Evolutionary conservation across 92 coral and sea anemone species (phyloP).

Genomic region (Bergia puertoricense): DNA sequence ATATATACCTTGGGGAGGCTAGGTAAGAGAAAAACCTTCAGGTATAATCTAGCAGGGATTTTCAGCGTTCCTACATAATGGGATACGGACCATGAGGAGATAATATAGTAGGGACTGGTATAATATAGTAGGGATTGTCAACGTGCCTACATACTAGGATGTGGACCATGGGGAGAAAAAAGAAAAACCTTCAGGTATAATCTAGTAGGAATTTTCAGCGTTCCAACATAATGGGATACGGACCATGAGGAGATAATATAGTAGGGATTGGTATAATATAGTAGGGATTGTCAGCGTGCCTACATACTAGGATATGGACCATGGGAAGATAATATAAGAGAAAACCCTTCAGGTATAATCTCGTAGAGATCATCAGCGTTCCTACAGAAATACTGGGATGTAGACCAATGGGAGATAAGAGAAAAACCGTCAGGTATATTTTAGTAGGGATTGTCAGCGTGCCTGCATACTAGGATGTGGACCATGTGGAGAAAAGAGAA

Average conservation of each 20-base stretch:
- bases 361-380: not conserved
- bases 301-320: conserved; percentile 19
- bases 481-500: not conserved
- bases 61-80: not conserved
- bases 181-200: too few relatives aligned
- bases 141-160: not conserved
- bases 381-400: not conserved
- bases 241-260: too few relatives aligned
- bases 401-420: not conserved
- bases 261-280: too few relatives aligned
- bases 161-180: not conserved
- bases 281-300: not conserved
- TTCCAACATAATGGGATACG: too few relatives aligned
- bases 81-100: conserved; percentile 17
- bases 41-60: not conserved
- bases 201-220: too few relatives aligned
- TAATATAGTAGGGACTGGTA: too few relatives aligned
- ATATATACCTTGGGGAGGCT: not conserved
- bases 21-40: not conserved
- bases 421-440: not conserved
- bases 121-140: too few relatives aligned
- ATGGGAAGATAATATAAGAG: not conserved
- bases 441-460: not conserved
- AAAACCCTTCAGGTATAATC: not conserved
- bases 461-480: not conserved